Base-by-base conservation (phyloP, 1,140 invertebrate species). In the Delia radicum region DNA sequence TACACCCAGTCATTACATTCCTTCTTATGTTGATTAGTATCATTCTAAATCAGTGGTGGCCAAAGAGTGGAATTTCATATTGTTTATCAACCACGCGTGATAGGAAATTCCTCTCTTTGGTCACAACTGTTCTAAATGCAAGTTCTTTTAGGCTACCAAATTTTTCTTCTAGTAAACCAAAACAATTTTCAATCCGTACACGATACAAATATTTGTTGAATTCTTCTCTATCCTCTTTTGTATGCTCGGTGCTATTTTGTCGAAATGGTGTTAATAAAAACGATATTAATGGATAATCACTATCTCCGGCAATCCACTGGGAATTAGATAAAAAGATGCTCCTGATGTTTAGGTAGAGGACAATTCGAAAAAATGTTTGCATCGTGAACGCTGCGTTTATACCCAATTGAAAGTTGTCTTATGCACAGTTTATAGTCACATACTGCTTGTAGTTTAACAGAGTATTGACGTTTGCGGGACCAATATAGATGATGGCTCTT, bases 191-290 rank as follows among this genome's bases (percentile, higher is more conserved):
- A 31, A 72, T 42, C 12, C 31, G n/a, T 12, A 72, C 31, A 24
- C 67, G 67, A 37, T 72, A 72, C 24, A 42, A 72, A 31, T 72
- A 26, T 42, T 72, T 31, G 31, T 72, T 72, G 67, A 24, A 72
- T 8, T 18, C n/a, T 21, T 72, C 67, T 31, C 67, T 72, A 42
- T 72, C 37, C 37, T n/a, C 48, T 6, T 55, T 55, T n/a, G 48
- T 8, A 55, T 55, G n/a, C 24, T 55, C 48, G 18, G 8, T 55
- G 48, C 48, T 55, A 10, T 55, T 55, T 55, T 5, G 4, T 24
- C 48, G 5, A 2, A 55, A 55, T 21, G 48, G 48, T 18, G 48
- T 55, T 0, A 55, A 55, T 10, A 55, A 21, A 55, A 55, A 55
- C 8, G 48, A 21, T 10, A 21, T 55, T 24, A 55, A 7, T 0